A percentile compares a stretch with the other conserved stretches of the same genome.
phyloP scores from a whole-genome alignment of 2,113 vertebrate genomes.

The Brachypteracias leptosomus region DNA sequence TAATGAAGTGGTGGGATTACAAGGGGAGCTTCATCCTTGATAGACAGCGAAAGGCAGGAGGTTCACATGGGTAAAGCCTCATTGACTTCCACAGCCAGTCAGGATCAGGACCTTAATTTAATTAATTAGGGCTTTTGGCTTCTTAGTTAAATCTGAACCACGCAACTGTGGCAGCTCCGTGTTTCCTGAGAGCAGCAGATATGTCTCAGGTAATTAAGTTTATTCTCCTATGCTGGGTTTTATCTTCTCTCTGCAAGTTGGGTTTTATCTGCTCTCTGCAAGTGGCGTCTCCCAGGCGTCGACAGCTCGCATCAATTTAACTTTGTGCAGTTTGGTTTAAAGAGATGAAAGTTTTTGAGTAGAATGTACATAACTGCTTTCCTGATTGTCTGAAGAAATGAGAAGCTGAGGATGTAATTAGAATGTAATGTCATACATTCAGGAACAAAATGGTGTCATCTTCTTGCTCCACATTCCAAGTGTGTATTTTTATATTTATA shows the following conservation, averaged over 20 bases:
- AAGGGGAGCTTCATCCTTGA: slow-evolving; percentile 26
- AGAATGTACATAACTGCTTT: not conserved
- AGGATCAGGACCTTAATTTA: slow-evolving; percentile 1
- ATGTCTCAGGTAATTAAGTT: not conserved
- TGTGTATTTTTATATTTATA: not conserved
- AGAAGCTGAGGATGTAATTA: not conserved
- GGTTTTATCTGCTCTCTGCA: not conserved
- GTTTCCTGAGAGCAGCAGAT: not conserved
- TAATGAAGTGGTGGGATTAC: slow-evolving; percentile 78
- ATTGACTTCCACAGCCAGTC: not conserved
- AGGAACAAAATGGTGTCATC: not conserved
- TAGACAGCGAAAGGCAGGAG: not conserved
- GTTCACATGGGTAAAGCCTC: not conserved
- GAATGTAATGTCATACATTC: not conserved
- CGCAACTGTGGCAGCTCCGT: not conserved
- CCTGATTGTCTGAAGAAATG: not conserved
- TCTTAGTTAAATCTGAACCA: not conserved
- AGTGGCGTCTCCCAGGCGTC: not conserved
- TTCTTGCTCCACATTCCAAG: not conserved
- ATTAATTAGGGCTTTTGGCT: slow-evolving; percentile 19
- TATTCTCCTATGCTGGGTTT: not conserved
- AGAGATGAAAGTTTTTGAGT: not conserved
- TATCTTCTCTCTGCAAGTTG: not conserved
- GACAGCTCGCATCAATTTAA: not conserved
- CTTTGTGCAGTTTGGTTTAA: not conserved